Conservation (phyloP, 2,113 vertebrate species). For the human (Homo sapiens) region GRCh38 chr2:214071001-214071500, state of each 20-base stretch:
- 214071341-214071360: neutral
- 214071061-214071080: neutral
- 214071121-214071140: neutral
- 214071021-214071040: neutral
- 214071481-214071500: neutral
- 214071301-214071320: neutral
- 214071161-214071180: neutral
- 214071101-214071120: neutral
- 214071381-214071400: neutral
- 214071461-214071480: neutral
- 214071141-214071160: neutral
- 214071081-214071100: neutral
- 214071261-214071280: neutral
- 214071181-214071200: neutral
- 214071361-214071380: neutral
- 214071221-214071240: neutral
- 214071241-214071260: neutral
- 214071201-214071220: neutral
- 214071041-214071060: neutral
- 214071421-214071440: neutral
- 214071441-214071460: neutral
- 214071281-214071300: neutral
- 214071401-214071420: neutral
- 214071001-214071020: neutral
- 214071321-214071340: neutral